phyloP scores from a whole-genome alignment of 2,113 vertebrate genomes.

The Strigops habroptila region DNA sequence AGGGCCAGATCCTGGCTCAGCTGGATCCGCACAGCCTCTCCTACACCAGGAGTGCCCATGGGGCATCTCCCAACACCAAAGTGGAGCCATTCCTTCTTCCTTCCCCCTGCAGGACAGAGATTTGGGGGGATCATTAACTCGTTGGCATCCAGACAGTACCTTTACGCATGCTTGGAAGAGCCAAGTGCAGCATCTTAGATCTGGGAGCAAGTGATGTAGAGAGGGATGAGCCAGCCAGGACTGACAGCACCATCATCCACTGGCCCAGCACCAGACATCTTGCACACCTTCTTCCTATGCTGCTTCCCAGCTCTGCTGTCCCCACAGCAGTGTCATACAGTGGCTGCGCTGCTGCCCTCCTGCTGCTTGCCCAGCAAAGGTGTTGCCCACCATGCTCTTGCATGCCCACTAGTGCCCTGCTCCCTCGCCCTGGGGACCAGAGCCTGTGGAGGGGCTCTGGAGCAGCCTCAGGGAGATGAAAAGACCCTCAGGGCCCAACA shows the following conservation, averaged over 20 bases:
- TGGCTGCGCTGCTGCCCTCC: neutral
- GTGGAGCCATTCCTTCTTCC: neutral
- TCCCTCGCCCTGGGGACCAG: neutral
- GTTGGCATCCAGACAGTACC: neutral
- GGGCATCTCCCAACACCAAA: neutral
- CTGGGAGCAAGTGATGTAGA: neutral
- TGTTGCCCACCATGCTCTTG: fast-evolving
- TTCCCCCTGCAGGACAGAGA: neutral
- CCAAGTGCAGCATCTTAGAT: neutral
- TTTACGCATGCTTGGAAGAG: neutral
- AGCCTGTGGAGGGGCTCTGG: neutral
- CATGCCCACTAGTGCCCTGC: no score
- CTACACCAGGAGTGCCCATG: neutral
- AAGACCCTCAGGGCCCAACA: neutral
- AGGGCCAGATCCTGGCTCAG: neutral
- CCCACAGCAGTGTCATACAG: neutral
- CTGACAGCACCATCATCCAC: neutral
- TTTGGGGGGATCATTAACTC: neutral
- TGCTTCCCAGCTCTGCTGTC: neutral
- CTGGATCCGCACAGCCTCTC: neutral
- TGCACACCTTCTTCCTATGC: neutral
- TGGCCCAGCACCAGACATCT: neutral
- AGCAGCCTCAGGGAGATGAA: neutral
- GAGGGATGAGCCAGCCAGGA: neutral
- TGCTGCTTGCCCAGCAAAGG: neutral